phyloP scores from a whole-genome alignment of 2,797 vertebrate species.

The Falco peregrinus region DNA sequence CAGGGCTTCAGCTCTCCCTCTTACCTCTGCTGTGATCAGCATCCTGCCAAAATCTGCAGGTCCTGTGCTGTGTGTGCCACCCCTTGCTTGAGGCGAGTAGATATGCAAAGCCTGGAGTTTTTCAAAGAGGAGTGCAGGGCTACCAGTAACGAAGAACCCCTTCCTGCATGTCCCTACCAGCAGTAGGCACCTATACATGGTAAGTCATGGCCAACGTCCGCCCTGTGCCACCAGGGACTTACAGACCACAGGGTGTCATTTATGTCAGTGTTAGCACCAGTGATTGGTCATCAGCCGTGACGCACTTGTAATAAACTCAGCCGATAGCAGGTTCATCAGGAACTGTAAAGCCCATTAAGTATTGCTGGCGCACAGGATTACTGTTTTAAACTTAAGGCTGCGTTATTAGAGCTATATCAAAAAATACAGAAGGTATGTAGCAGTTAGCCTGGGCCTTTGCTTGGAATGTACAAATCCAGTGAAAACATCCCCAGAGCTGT shows the following conservation, averaged over 20 bases:
- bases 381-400: background rate
- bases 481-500: slow-evolving; percentile 11
- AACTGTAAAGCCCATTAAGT: background rate
- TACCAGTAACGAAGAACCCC: too few relatives aligned
- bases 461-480: background rate
- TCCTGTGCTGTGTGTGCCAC: background rate
- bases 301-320: background rate
- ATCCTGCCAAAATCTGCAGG: background rate
- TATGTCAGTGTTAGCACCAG: background rate
- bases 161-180: background rate
- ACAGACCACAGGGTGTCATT: background rate
- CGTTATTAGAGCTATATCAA: background rate
- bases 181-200: background rate
- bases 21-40: background rate
- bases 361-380: background rate
- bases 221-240: background rate
- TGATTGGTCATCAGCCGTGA: background rate
- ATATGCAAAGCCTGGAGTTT: too few relatives aligned
- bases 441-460: background rate
- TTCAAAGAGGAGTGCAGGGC: background rate
- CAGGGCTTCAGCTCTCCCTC: background rate
- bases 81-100: background rate
- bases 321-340: background rate
- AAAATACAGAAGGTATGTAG: background rate
- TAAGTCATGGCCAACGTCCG: background rate